A percentile compares a stretch with the other conserved stretches of the same genome.
Conservation (phyloP, 2,113 vertebrate genomes). For the Trogon surrucura region DNA sequence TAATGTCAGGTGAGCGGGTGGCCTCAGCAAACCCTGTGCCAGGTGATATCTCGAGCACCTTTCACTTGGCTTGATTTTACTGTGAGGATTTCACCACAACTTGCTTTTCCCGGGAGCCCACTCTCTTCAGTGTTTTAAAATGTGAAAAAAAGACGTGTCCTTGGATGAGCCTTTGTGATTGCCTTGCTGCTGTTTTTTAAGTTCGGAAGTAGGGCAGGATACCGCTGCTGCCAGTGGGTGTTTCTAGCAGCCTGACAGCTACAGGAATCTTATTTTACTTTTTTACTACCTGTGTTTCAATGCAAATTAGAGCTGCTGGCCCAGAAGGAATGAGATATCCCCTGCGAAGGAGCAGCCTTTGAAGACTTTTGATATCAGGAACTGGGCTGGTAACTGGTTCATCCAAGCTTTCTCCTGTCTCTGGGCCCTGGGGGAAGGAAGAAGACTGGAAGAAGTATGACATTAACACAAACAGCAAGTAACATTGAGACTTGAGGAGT, state of each 20-base stretch:
- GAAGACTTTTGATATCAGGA: neutral
- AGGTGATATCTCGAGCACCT: fast-evolving
- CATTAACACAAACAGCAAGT: neutral
- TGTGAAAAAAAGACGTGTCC: too few relatives aligned
- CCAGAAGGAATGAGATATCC: neutral
- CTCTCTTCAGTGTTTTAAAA: neutral
- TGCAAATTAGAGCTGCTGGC: neutral
- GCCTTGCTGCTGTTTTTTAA: neutral
- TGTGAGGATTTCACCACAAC: neutral
- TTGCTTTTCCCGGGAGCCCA: fast-evolving
- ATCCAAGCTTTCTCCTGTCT: neutral
- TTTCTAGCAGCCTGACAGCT: neutral
- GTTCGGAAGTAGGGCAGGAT: neutral
- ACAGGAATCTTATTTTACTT: too few relatives aligned
- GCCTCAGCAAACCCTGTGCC: neutral
- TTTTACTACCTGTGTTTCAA: neutral
- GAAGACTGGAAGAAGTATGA: neutral
- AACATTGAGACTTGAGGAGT: neutral
- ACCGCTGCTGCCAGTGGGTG: fast-evolving
- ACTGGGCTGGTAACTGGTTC: neutral
- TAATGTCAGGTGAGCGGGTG: neutral
- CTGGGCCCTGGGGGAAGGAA: neutral
- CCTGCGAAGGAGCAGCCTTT: neutral
- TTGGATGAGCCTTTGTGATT: too few relatives aligned
- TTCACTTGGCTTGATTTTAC: neutral